Percentiles rank a stretch among this genome's conserved stretches.
These are phyloP conservation scores for Melieria omissa DNA, from an alignment of 2,888 invertebrate species.

Conservation along the genomic window DNA sequence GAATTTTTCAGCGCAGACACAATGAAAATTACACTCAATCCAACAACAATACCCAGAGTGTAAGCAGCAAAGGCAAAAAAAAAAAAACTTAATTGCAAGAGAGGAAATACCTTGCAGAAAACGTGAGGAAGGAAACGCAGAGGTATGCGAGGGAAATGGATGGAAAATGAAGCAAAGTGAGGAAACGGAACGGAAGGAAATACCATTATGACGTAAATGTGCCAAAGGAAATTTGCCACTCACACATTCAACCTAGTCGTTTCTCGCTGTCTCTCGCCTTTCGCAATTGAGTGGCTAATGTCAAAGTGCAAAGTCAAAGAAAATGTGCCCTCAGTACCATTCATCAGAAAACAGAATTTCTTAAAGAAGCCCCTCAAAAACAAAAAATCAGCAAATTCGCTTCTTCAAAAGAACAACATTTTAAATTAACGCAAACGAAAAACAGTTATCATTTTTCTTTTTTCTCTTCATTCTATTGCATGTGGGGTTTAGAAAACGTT, in stretches of 20 bases:
- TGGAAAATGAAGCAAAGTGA: too few species aligned
- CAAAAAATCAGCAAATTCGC: not conserved
- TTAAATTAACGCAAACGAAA: slow-evolving; percentile 10
- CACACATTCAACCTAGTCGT: too few species aligned
- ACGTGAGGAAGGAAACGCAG: not conserved
- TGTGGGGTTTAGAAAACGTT: too few species aligned
- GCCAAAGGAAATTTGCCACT: not conserved
- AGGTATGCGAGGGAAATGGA: too few species aligned
- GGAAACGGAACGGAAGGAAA: slow-evolving; percentile 5
- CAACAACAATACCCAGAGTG: not conserved
- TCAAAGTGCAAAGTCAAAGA: slow-evolving; percentile 10
- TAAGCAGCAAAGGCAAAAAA: not conserved
- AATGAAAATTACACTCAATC: not conserved
- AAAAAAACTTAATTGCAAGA: slow-evolving; percentile 7
- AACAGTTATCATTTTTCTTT: not conserved
- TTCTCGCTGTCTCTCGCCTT: too few species aligned
- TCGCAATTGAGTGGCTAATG: not conserved
- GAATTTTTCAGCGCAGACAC: slow-evolving; percentile 3
- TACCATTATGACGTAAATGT: slow-evolving; percentile 15
- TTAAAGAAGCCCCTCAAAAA: not conserved
- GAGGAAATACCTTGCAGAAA: not conserved
- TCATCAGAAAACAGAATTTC: not conserved
- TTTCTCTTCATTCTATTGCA: not conserved
- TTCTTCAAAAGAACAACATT: slow-evolving; percentile 2
- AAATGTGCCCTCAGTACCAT: not conserved